Base-by-base conservation (phyloP, 2,797 vertebrate species). In the Botia almorhae region DNA sequence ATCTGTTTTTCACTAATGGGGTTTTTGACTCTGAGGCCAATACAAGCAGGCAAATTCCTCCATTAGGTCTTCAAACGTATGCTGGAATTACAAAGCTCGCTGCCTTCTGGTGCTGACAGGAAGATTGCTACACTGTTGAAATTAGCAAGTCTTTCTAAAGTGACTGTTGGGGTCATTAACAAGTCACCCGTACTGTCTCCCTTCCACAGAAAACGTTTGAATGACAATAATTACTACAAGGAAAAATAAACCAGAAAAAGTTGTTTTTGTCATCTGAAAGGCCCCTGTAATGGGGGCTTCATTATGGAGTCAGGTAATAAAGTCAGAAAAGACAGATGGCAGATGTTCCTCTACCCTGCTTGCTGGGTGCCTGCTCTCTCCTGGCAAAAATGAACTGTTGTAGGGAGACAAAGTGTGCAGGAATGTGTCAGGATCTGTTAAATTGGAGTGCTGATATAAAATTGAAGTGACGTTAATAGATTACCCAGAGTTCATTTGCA, bases 401-500 rank as follows among this genome's bases (percentile, higher is more conserved):
- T 85, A 78, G 10, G 33, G 81, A 86, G 84, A 87, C 87, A 48
- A 80, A 76, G 76, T 84, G 84, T 80, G n/a, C 74, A 87, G 89
- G 90, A 91, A 93, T 83, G 87, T 91, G 92, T 91, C 91, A 90
- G 85, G 87, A 90, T 91, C 85, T 73, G 87, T 89, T 90, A 93
- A 93, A 93, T 93, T 93, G 90, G 92, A 92, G 88, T 19, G 78
- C 82, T 85, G 92, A 94, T 91, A 91, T 91, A 90, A 93, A 94
- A 89, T 88, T 86, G 89, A 93, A 93, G 91, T 93, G 93, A 93
- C 92, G 83, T 92, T 92, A 93, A 94, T 92, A 92, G 92, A 93
- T 94, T 93, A 93, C 89, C 92, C 90, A 87, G 89, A 90, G 87
- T 90, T 90, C 87, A 93, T 94, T 93, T 93, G 91, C 92, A 94